Conservation (phyloP, 2,888 invertebrate genomes). For the Limnephilus rhombicus region DNA sequence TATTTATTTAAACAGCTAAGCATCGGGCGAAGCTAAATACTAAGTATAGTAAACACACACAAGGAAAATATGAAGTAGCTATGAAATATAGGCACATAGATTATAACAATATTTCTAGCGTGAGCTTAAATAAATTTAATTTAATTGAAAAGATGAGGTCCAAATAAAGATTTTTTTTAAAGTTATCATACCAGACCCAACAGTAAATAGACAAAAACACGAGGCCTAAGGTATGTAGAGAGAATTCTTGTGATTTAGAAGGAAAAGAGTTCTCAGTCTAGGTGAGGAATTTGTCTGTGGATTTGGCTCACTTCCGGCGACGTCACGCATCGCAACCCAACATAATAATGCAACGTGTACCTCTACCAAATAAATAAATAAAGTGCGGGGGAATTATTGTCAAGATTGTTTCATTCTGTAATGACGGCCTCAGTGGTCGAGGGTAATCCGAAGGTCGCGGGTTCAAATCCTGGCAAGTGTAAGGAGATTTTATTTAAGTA, state of each 20-base stretch:
- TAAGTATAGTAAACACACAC: no score
- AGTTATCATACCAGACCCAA: background rate
- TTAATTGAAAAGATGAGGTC: background rate
- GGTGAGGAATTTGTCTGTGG: conserved; percentile 18
- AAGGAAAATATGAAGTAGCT: no score
- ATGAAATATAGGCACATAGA: background rate
- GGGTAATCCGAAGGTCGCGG: no score
- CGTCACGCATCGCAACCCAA: conserved; percentile 7
- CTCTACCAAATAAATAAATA: background rate
- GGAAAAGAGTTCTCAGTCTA: conserved; percentile 11
- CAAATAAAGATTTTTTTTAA: background rate
- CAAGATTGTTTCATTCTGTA: background rate
- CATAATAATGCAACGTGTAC: background rate
- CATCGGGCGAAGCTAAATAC: background rate
- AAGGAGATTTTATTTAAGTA: no score
- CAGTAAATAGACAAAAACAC: background rate
- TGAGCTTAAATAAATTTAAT: background rate
- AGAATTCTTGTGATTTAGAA: background rate
- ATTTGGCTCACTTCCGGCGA: conserved; percentile 17
- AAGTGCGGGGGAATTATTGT: background rate
- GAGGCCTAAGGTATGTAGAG: background rate
- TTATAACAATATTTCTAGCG: background rate
- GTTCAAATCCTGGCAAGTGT: no score
- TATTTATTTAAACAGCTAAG: background rate
- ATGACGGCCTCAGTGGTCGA: background rate